Base-by-base conservation (phyloP, 1,140 invertebrate genomes). In the Pachyrhynchus sulphureomaculatus region DNA sequence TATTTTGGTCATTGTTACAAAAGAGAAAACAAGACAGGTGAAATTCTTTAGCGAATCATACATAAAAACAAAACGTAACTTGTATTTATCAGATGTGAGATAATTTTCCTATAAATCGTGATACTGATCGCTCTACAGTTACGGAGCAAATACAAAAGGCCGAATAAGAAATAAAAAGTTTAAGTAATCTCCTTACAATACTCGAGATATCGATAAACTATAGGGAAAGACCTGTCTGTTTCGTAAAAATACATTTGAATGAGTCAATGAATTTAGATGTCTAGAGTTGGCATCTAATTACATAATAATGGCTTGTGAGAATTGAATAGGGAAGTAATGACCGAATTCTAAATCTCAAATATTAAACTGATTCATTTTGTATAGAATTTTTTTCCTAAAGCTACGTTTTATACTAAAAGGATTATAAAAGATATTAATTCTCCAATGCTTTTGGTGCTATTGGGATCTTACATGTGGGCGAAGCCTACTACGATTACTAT, bases 201-300 rank as follows among this genome's bases (percentile, higher is more conserved):
- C 45, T 32, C 2, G n/a, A 29, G 45, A 32, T 48, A 24, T 21
- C 45, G 45, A 48, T 48, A 48, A 48, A 48, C 45, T 10, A 29
- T 9, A 29, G 26, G 6, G 45, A 48, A 24, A 48, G 26, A 32
- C 6, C 45, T 33, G 23, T 32, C 26, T 10, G 15, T 20, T 21
- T 48, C 24, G 45, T 48, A 24, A 29, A 48, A 48, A 48, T 23
- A 48, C 23, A 32, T 48, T 48, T 48, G 45, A 48, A 48, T 48
- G 26, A 48, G 45, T 48, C 45, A 48, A 48, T 48, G 45, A 48
- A 48, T 48, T 48, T 48, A 48, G 45, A 17, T 48, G 45, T 48
- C 45, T 15, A 24, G 41, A 21, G 18, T 24, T 48, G 45, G 17
- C 45, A 32, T 29, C 24, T 48, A 29, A 48, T 48, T 48, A 48